Conservation (phyloP, 2,113 vertebrate species). For the Euleptes europaea region DNA sequence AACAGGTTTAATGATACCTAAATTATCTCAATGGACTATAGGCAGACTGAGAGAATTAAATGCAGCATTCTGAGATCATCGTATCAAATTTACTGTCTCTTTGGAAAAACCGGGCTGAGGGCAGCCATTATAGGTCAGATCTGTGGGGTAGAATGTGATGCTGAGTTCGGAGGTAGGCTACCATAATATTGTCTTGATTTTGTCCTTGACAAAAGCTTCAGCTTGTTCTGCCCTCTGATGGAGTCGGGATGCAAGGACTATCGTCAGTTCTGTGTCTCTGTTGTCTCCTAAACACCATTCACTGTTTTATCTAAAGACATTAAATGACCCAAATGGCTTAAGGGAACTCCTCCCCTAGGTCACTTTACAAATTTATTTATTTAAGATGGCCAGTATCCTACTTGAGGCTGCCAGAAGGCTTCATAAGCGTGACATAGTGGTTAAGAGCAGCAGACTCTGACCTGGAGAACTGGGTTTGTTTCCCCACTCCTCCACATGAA, state of each 20-base stretch:
- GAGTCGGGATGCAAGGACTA: no score
- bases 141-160: neutral
- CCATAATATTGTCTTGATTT: neutral
- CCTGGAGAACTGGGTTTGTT: no score
- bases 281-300: neutral
- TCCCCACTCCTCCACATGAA: no score
- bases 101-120: neutral
- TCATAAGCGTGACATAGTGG: no score
- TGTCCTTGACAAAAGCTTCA: neutral
- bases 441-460: no score
- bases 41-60: neutral
- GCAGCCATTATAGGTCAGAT: neutral
- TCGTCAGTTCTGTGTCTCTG: neutral
- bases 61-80: constrained; percentile 6
- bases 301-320: neutral
- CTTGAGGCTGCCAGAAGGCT: no score
- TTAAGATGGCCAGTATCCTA: no score
- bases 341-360: neutral
- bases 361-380: neutral
- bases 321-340: neutral
- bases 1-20: neutral
- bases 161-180: neutral
- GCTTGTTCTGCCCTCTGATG: neutral
- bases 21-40: neutral
- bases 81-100: fast-evolving